phyloP scores from a whole-genome alignment of 2,797 vertebrate genomes.

The Pogoniulus pusillus region DNA sequence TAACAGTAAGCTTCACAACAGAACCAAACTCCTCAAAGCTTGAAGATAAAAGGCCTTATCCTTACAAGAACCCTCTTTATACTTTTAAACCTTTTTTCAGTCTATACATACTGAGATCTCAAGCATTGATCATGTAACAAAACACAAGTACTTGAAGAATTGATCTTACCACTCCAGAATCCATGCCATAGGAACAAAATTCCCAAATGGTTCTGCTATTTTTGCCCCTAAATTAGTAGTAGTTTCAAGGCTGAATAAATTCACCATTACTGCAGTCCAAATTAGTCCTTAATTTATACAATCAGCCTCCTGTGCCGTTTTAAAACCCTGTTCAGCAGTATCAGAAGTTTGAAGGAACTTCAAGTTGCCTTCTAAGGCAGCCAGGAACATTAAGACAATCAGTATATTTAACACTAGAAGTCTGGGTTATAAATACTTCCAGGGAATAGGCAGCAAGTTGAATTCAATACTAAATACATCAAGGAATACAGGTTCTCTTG shows the following conservation, averaged over 20 bases:
- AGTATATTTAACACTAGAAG: neutral
- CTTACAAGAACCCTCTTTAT: neutral
- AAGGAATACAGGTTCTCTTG: neutral
- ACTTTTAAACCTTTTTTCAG: neutral
- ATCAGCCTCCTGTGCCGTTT: neutral
- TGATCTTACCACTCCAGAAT: neutral
- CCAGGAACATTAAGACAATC: neutral
- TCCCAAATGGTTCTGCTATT: neutral
- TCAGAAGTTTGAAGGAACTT: neutral
- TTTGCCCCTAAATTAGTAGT: neutral
- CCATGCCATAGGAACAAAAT: neutral
- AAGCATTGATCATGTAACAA: neutral
- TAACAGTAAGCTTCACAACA: neutral
- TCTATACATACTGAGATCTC: neutral
- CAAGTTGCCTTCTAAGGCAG: neutral
- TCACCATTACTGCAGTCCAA: neutral
- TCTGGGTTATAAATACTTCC: neutral
- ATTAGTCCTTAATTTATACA: neutral
- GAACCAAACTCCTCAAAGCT: neutral
- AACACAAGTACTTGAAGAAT: neutral
- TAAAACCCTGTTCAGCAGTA: neutral
- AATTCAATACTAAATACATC: neutral
- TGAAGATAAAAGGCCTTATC: neutral
- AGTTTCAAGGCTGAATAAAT: neutral
- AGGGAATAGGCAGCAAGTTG: neutral